Percentiles rank a stretch among this genome's conserved stretches.
Evolutionary conservation across 2,888 invertebrate genomes (phyloP).

Genomic region (Folsomia manolachei): DNA sequence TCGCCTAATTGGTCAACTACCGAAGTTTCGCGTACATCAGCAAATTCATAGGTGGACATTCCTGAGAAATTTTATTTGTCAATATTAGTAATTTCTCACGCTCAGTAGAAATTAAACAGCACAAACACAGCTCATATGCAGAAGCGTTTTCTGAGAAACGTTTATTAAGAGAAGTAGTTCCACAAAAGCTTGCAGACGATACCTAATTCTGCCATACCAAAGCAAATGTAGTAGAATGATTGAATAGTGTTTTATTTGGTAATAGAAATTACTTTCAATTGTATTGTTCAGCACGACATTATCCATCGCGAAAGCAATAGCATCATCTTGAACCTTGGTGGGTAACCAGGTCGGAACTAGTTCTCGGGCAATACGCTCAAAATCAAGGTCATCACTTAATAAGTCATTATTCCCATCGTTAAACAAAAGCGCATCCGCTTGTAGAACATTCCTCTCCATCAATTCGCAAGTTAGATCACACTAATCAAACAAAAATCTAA

Average conservation of each 20-base stretch:
- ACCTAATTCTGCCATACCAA: too few species aligned
- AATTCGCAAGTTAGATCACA: constrained; percentile 2
- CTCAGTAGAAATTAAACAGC: too few species aligned
- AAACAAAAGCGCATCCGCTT: background rate
- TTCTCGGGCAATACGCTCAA: background rate
- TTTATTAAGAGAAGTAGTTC: too few species aligned
- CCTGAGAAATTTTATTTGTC: too few species aligned
- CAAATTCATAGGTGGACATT: constrained; percentile 22
- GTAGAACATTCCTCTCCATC: background rate
- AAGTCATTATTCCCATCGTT: too few species aligned
- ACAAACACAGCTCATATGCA: too few species aligned
- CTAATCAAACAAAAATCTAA: constrained; percentile 1
- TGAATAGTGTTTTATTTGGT: too few species aligned
- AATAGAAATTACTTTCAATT: constrained; percentile 25
- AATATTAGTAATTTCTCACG: too few species aligned
- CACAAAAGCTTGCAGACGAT: too few species aligned
- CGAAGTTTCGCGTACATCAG: background rate
- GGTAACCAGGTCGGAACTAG: background rate
- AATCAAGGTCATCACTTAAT: background rate
- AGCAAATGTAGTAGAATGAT: too few species aligned
- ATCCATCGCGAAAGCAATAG: constrained; percentile 14
- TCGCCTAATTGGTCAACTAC: background rate
- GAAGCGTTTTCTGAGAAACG: too few species aligned
- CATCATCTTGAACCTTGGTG: background rate
- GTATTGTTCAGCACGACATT: constrained; percentile 11